Evolutionary conservation across 2,888 invertebrate species (phyloP).

Genomic region (Lithophane socia): DNA sequence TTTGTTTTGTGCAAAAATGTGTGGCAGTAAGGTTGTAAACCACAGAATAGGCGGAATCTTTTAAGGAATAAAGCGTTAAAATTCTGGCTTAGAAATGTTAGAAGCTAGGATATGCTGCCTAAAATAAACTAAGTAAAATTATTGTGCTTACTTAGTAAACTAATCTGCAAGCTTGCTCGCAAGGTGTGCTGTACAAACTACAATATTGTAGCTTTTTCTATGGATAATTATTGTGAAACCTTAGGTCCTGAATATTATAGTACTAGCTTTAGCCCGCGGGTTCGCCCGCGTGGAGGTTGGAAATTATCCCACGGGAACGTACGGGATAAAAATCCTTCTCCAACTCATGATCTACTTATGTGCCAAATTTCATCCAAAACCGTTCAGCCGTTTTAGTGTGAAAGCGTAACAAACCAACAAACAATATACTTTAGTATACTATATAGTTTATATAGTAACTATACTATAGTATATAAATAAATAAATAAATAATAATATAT

Average conservation of each 20-base stretch:
- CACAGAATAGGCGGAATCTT: conserved; percentile 29
- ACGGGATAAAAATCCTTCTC: too few species aligned
- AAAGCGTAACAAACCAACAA: too few species aligned
- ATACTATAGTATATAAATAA: too few species aligned
- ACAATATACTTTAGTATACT: too few species aligned
- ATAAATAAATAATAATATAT: too few species aligned
- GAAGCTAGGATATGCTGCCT: not conserved
- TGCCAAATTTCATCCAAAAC: too few species aligned
- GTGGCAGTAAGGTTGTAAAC: conserved; percentile 23
- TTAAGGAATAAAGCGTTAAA: conserved; percentile 7
- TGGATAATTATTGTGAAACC: not conserved
- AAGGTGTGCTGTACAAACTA: not conserved
- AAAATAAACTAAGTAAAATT: not conserved
- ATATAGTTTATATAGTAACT: too few species aligned
- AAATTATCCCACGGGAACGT: too few species aligned
- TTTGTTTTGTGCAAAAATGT: conserved; percentile 48
- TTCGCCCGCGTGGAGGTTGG: too few species aligned
- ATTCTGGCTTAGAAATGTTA: not conserved
- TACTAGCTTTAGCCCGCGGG: too few species aligned
- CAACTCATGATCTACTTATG: too few species aligned
- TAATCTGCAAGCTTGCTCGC: not conserved
- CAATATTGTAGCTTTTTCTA: not conserved
- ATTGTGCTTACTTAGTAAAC: not conserved
- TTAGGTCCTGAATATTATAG: not conserved
- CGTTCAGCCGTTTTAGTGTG: too few species aligned